Evolutionary conservation across 2,797 vertebrate genomes (phyloP).

Genomic region (Poliocrania exsul): DNA sequence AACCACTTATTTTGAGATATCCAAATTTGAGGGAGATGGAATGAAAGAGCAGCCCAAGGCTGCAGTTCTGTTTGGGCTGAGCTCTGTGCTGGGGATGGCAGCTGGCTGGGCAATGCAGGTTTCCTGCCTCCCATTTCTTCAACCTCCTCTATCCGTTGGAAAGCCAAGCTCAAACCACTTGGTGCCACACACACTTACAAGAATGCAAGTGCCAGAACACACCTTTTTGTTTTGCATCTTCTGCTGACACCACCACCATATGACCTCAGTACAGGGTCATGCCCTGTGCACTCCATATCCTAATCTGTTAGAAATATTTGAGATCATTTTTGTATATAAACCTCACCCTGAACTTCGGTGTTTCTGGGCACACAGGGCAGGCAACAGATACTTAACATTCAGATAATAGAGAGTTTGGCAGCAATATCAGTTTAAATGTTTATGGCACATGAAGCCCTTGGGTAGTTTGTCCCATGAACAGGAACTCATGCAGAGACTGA

Average conservation of each 20-base stretch:
- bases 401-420: not conserved
- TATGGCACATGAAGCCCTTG: not conserved
- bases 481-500: not conserved
- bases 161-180: not conserved
- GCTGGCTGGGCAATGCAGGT: not conserved
- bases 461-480: not conserved
- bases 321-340: not conserved
- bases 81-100: not conserved
- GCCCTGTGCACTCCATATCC: not conserved
- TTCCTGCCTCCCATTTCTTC: not conserved
- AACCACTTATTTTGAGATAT: not conserved
- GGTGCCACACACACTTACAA: not conserved
- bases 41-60: not conserved
- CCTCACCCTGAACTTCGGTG: not conserved
- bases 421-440: not conserved
- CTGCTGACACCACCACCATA: not conserved
- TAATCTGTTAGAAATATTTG: not conserved
- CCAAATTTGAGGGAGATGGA: not conserved
- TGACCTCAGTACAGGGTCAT: not conserved
- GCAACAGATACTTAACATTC: not conserved
- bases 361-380: not conserved
- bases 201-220: not conserved
- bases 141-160: not conserved
- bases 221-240: not conserved
- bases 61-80: not conserved